Percentiles rank a stretch among this genome's conserved stretches.
Conservation (phyloP, 2,888 invertebrate genomes). For the Pardosa pseudoannulata region DNA sequence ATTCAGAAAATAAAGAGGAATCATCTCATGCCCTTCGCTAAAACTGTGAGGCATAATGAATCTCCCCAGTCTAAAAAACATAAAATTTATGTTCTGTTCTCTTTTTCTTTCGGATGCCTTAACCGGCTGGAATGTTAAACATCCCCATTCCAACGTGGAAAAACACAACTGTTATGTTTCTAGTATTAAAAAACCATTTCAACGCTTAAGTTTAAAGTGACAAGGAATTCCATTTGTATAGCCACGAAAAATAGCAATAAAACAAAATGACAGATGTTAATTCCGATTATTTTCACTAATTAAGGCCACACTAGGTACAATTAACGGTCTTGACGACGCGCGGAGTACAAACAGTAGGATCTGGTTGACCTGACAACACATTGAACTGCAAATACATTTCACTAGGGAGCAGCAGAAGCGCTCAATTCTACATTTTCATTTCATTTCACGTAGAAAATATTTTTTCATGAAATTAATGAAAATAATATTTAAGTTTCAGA, state of each 20-base stretch:
- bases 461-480: too few relatives aligned
- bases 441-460: neutral
- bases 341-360: neutral
- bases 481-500: too few relatives aligned
- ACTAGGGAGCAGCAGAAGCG: slow-evolving; percentile 9
- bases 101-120: slow-evolving; percentile 4
- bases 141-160: slow-evolving; percentile 59
- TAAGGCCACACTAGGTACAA: neutral
- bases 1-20: neutral
- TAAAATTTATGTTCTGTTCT: neutral
- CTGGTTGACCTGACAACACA: slow-evolving; percentile 5
- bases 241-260: neutral
- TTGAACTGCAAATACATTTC: slow-evolving; percentile 13
- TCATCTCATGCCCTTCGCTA: neutral
- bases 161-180: slow-evolving; percentile 30
- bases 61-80: neutral
- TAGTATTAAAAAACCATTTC: slow-evolving; percentile 4
- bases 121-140: slow-evolving; percentile 67
- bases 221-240: neutral
- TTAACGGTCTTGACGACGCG: neutral
- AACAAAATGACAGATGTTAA: neutral
- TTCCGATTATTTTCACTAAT: neutral
- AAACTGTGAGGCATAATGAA: neutral
- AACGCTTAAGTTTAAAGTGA: neutral
- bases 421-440: neutral